Percentiles rank a stretch among this genome's conserved stretches.
These are phyloP conservation scores for Nasua narica DNA, from an alignment of 2,797 vertebrate species.

Conservation along the genomic window DNA sequence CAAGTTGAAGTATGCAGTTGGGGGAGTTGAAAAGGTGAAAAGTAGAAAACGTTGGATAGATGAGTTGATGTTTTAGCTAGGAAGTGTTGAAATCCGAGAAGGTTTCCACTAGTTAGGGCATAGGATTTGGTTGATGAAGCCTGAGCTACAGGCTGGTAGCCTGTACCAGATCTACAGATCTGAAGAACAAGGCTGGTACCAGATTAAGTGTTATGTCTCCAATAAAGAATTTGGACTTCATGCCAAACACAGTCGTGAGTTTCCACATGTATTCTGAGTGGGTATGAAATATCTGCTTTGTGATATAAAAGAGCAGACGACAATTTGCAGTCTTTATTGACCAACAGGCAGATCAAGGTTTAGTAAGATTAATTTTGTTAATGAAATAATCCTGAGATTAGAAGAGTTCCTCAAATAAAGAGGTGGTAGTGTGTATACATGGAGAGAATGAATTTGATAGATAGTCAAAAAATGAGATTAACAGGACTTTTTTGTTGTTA, in stretches of 20 bases:
- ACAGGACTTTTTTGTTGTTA: background rate
- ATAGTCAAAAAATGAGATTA: background rate
- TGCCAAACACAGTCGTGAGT: background rate
- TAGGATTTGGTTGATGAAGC: background rate
- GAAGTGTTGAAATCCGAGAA: background rate
- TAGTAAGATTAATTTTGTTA: background rate
- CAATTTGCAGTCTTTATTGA: background rate
- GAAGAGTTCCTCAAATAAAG: background rate
- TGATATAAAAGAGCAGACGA: background rate
- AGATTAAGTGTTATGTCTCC: background rate
- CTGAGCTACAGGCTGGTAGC: background rate
- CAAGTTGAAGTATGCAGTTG: background rate
- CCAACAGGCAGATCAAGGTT: background rate
- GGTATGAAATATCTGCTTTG: background rate
- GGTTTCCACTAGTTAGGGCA: background rate
- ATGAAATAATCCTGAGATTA: background rate
- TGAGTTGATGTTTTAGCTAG: background rate
- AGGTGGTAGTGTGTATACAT: background rate
- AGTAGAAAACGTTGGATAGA: background rate
- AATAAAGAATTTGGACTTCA: background rate
- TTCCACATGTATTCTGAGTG: background rate
- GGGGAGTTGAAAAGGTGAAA: background rate
- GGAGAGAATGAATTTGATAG: background rate
- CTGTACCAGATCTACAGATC: too few relatives aligned
- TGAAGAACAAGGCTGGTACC: background rate